A percentile compares a stretch with the other conserved stretches of the same genome.
phyloP scores from a whole-genome alignment of 2,113 vertebrate genomes.

The Stigmatopora argus region DNA sequence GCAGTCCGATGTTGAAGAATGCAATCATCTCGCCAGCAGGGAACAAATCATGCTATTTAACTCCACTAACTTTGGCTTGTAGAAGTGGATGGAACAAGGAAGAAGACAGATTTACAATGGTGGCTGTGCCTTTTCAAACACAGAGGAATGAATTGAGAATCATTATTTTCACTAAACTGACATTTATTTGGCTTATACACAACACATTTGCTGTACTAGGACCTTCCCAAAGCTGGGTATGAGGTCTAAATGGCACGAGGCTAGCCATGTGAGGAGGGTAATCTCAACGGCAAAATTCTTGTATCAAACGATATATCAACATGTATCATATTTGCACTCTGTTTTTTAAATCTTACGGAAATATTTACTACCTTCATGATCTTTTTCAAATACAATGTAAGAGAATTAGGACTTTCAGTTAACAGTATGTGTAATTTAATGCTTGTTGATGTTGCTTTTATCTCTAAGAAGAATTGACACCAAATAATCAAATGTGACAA shows the following conservation, averaged over 20 bases:
- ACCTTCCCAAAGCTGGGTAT: background rate
- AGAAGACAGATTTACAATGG: background rate
- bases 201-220: background rate
- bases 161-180: background rate
- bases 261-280: background rate
- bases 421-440: too few species aligned
- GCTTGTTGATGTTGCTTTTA: too few species aligned
- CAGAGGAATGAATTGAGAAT: background rate
- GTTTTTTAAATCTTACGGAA: too few species aligned
- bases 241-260: background rate
- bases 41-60: background rate
- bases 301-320: background rate
- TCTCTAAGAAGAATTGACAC: too few species aligned
- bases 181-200: background rate
- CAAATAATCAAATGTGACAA: too few species aligned
- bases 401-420: too few species aligned
- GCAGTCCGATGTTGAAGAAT: background rate
- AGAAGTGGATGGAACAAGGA: background rate
- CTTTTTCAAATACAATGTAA: too few species aligned
- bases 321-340: background rate
- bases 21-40: background rate
- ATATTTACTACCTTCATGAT: too few species aligned
- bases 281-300: background rate
- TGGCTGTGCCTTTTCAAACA: background rate
- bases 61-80: background rate